These are phyloP conservation scores for Sebastolobus altivelis DNA, from an alignment of 2,797 vertebrate species.

Conservation along the genomic window DNA sequence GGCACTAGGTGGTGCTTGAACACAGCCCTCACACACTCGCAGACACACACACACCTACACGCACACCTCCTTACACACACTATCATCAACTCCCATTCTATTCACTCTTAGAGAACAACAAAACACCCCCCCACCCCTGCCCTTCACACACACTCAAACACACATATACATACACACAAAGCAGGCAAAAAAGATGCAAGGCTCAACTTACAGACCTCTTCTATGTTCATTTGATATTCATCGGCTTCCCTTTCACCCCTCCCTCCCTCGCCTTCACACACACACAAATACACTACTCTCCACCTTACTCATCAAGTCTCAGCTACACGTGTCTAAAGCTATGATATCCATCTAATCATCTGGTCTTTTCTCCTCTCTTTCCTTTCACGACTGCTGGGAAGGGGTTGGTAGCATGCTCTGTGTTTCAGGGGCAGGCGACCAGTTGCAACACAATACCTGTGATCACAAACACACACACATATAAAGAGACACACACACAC, in stretches of 20 bases:
- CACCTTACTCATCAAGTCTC: slow-evolving; percentile 73
- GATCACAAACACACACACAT: slow-evolving; percentile 11
- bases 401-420: slow-evolving; percentile 40
- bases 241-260: slow-evolving; percentile 68
- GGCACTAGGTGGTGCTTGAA: slow-evolving; percentile 96
- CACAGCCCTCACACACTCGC: slow-evolving; percentile 84
- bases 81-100: slow-evolving; percentile 65
- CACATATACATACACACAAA: slow-evolving; percentile 30
- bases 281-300: slow-evolving; percentile 24
- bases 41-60: slow-evolving; percentile 22
- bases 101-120: slow-evolving; percentile 70
- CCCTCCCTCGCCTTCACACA: slow-evolving; percentile 32
- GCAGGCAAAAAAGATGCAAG: slow-evolving; percentile 49
- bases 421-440: slow-evolving; percentile 64
- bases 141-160: slow-evolving; percentile 9
- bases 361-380: slow-evolving; percentile 62
- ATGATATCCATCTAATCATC: slow-evolving; percentile 75
- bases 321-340: slow-evolving; percentile 72
- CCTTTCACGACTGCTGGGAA: slow-evolving; percentile 42
- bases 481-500: neutral
- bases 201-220: slow-evolving; percentile 72
- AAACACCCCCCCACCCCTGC: slow-evolving; percentile 60
- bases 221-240: slow-evolving; percentile 78
- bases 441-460: slow-evolving; percentile 70
- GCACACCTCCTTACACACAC: slow-evolving; percentile 43